Evolutionary conservation across 1,140 invertebrate genomes (phyloP).

Genomic region (Hormaphis cornu): DNA sequence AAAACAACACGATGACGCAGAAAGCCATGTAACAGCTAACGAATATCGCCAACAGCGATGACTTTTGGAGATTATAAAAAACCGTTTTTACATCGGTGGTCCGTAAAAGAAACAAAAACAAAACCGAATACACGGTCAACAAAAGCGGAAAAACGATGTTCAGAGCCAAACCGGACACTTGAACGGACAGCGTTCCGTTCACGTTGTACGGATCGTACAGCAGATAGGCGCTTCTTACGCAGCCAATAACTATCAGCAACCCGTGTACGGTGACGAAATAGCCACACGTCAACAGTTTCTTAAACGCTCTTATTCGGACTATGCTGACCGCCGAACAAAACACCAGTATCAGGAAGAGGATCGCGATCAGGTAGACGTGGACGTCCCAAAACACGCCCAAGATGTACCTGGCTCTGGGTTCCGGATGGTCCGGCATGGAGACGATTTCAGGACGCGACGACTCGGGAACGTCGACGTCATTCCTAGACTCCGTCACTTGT

Average conservation of each 20-base stretch:
- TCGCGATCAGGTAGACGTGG: constrained; percentile 74
- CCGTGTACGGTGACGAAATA: constrained; percentile 77
- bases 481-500: constrained; percentile 31
- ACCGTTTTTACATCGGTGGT: constrained; percentile 50
- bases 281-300: constrained; percentile 65
- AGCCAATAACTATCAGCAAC: constrained; percentile 67
- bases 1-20: constrained; percentile 66
- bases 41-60: constrained; percentile 53
- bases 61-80: constrained; percentile 46
- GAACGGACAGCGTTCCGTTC: constrained; percentile 62
- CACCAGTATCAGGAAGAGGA: constrained; percentile 68
- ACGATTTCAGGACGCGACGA: constrained; percentile 33
- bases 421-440: constrained; percentile 36
- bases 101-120: constrained; percentile 71
- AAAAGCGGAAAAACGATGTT: constrained; percentile 73
- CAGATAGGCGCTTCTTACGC: constrained; percentile 71
- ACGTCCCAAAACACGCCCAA: constrained; percentile 71
- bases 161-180: constrained; percentile 68
- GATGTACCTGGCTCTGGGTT: constrained; percentile 38
- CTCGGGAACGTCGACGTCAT: constrained; percentile 33
- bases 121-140: constrained; percentile 71
- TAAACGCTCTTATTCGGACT: constrained; percentile 66
- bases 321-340: constrained; percentile 73
- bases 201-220: constrained; percentile 85
- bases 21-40: constrained; percentile 56